Evolutionary conservation across 2,888 invertebrate genomes (phyloP), one percentile per base, ranked within the genome.

Genomic region (Dasysyrphus albostriatus): DNA sequence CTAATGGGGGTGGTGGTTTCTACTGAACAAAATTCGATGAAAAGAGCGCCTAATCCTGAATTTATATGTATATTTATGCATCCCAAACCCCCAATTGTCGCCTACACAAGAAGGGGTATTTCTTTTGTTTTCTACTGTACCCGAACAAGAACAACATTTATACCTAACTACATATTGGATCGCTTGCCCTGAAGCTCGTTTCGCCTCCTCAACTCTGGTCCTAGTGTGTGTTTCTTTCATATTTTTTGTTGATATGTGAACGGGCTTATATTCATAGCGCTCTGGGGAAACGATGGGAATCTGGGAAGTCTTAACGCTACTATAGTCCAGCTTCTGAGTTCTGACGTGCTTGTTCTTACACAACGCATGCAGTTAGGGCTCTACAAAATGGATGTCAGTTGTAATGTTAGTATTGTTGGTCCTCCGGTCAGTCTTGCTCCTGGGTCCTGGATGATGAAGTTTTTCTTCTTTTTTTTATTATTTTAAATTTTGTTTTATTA

Each of bases 201-300:
- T 78, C 51, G 32, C 32, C 32, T 7, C 32, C 7, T 6, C 32
- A 32, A 32, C 32, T 32, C 32, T 32, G 32, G 32, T 32, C 7
- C 32, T 32, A 5, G 32, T 32, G 7, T 32, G 32, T 32, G 32
- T 32, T 32, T 7, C 32, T 5, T 32, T 24, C 24, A 24, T 7
- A 69, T 56, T 14, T 67, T 59, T 39, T 72, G 61, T 63, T 77
- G 73, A 85, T 85, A 77, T 85, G 67, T 77, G 81, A 85, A 58
- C 54, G 72, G 76, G 81, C 77, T 81, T 77, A 81, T 65, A 85
- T 85, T 81, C 73, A 84, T 80, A 69, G 67, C 24, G 61, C 85
- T 69, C 69, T 44, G 47, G 81, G 77, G 81, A 63, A 69, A 61
- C 39, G 49, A 67, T 44, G 44, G 47, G 29, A 47, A 63, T 32